phyloP scores from a whole-genome alignment of 2,797 vertebrate genomes.

The Sebastes matsubarae region DNA sequence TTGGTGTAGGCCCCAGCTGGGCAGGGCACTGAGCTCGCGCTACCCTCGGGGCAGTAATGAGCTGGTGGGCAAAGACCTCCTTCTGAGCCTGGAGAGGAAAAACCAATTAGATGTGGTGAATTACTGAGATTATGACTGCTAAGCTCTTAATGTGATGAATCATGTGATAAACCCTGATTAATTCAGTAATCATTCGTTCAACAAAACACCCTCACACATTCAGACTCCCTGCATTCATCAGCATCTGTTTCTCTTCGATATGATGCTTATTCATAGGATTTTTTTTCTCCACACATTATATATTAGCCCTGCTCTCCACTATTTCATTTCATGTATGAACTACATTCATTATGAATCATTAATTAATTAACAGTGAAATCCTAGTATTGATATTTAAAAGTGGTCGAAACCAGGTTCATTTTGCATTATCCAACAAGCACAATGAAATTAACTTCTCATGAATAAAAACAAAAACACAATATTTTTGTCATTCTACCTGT shows the following conservation, averaged over 20 bases:
- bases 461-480: neutral
- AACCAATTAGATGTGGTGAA: slow-evolving; percentile 51
- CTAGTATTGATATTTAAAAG: neutral
- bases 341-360: neutral
- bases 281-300: slow-evolving; percentile 9
- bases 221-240: slow-evolving; percentile 42
- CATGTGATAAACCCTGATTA: slow-evolving; percentile 51
- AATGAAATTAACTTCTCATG: neutral
- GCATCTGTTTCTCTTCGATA: slow-evolving; percentile 33
- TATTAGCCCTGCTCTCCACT: neutral
- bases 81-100: slow-evolving; percentile 69
- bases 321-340: slow-evolving; percentile 2
- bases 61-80: slow-evolving; percentile 87
- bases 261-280: slow-evolving; percentile 37
- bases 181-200: slow-evolving; percentile 46
- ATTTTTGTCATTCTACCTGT: slow-evolving; percentile 61
- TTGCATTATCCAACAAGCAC: neutral
- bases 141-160: slow-evolving; percentile 48
- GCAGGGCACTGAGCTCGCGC: slow-evolving; percentile 83
- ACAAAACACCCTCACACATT: slow-evolving; percentile 51
- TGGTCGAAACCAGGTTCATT: neutral
- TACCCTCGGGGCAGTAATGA: slow-evolving; percentile 89
- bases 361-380: neutral
- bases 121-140: slow-evolving; percentile 45
- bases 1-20: slow-evolving; percentile 88